Evolutionary conservation across 2,797 vertebrate genomes (phyloP).

Genomic region (Sibirionetta formosa): DNA sequence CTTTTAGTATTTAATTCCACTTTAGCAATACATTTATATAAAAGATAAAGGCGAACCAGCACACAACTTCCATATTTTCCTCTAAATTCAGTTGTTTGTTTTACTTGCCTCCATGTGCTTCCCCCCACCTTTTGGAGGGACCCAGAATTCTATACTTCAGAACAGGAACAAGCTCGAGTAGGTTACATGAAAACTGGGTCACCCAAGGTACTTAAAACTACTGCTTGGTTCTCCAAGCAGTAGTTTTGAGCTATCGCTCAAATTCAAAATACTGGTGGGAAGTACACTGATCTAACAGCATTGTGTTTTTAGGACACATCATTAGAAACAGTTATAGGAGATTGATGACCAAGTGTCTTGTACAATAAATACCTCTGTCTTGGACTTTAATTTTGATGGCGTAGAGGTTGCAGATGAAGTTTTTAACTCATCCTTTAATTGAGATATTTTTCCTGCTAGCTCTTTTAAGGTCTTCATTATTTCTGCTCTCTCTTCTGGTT

Average conservation of each 20-base stretch:
- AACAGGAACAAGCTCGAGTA: background rate
- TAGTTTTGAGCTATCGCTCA: background rate
- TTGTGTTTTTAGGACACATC: background rate
- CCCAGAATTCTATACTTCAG: background rate
- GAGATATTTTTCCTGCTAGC: conserved; percentile 93
- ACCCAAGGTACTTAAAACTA: background rate
- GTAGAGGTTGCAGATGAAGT: conserved; percentile 82
- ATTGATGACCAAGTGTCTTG: background rate
- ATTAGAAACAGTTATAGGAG: background rate
- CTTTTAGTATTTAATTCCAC: background rate
- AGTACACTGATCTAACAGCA: background rate
- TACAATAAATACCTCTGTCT: conserved; percentile 89
- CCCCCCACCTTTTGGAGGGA: background rate
- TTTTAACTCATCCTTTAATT: conserved; percentile 95
- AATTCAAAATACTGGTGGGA: background rate
- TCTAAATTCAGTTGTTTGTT: background rate
- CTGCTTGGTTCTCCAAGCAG: background rate
- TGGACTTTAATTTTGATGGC: conserved; percentile 91
- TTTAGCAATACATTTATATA: background rate
- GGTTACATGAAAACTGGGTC: background rate
- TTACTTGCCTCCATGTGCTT: background rate
- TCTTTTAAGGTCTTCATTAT: conserved; percentile 98
- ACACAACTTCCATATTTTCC: fast-evolving
- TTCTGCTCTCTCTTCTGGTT: conserved; percentile 94
- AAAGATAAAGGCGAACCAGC: background rate